These are phyloP conservation scores for Hylaeus anthracinus DNA, from an alignment of 1,140 invertebrate species.

Conservation along the genomic window DNA sequence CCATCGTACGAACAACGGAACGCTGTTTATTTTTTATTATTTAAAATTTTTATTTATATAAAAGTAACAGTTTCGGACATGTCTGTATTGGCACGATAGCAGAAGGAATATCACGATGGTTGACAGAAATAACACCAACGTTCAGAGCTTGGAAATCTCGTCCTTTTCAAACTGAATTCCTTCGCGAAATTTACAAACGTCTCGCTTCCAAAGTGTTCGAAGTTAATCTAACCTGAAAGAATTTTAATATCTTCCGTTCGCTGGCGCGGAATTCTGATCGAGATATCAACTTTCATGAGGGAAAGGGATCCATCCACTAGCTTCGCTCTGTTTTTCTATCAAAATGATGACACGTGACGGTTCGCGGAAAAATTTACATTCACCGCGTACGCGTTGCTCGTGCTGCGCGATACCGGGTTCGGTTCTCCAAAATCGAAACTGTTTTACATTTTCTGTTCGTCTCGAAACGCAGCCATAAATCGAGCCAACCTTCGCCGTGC, in stretches of 20 bases:
- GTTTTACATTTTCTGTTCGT: slow-evolving; percentile 35
- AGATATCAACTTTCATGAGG: not conserved
- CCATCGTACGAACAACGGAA: too few species aligned
- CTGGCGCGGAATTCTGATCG: not conserved
- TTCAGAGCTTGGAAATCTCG: too few species aligned
- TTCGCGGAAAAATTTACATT: slow-evolving; percentile 31
- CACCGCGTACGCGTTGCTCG: slow-evolving; percentile 10
- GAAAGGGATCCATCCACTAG: not conserved
- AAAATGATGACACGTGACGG: slow-evolving; percentile 28
- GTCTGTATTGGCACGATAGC: too few species aligned
- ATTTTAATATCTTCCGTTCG: not conserved
- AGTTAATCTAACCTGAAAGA: not conserved
- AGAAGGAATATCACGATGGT: too few species aligned
- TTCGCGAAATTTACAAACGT: too few species aligned
- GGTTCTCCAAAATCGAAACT: slow-evolving; percentile 7
- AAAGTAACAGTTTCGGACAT: too few species aligned
- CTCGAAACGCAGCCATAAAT: not conserved
- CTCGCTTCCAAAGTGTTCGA: too few species aligned
- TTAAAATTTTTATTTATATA: too few species aligned
- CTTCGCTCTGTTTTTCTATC: slow-evolving; percentile 9
- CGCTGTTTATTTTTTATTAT: too few species aligned
- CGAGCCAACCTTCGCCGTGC: not conserved
- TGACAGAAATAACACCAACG: too few species aligned
- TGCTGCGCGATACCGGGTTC: not conserved
- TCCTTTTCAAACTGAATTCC: too few species aligned